Evolutionary conservation across 2,113 vertebrate species (phyloP).

Genomic region (Sinocyclocheilus anshuiensis): DNA sequence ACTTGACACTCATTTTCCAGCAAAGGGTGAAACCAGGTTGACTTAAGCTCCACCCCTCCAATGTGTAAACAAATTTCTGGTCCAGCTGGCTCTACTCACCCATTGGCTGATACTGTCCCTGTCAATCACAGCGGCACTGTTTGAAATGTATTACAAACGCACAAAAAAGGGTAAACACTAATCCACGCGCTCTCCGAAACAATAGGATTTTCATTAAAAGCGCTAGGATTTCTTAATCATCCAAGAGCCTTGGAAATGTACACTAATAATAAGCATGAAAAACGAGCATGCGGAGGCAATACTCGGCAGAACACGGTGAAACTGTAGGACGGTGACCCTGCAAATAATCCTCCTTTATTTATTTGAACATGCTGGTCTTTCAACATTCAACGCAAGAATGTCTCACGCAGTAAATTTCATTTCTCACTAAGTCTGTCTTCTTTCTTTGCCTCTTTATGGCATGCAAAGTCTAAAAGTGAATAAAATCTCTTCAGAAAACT

Average conservation of each 20-base stretch:
- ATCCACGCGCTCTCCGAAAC: conserved; percentile 7
- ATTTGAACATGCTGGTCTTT: conserved; percentile 33
- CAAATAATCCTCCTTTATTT: conserved; percentile 19
- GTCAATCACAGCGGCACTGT: conserved; percentile 32
- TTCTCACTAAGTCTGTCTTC: neutral
- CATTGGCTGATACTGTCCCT: conserved; percentile 43
- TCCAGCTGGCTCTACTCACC: conserved; percentile 45
- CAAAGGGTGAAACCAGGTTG: conserved; percentile 46
- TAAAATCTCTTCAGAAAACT: neutral
- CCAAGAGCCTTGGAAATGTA: conserved; percentile 15
- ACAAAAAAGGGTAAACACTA: conserved; percentile 36
- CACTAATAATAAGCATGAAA: conserved; percentile 29
- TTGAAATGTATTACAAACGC: neutral
- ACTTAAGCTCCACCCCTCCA: conserved; percentile 38
- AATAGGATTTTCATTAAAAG: conserved; percentile 15
- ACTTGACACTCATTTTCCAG: conserved; percentile 34
- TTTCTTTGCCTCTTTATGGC: neutral
- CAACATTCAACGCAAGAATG: neutral
- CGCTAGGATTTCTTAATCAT: conserved; percentile 19
- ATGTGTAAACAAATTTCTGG: conserved; percentile 56
- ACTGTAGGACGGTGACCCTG: conserved; percentile 19
- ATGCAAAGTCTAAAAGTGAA: neutral
- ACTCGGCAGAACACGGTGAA: neutral
- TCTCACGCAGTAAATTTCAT: neutral
- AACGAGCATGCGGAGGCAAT: neutral